Conservation (phyloP, 1,140 invertebrate species). For the Geopemphigus sp. region DNA sequence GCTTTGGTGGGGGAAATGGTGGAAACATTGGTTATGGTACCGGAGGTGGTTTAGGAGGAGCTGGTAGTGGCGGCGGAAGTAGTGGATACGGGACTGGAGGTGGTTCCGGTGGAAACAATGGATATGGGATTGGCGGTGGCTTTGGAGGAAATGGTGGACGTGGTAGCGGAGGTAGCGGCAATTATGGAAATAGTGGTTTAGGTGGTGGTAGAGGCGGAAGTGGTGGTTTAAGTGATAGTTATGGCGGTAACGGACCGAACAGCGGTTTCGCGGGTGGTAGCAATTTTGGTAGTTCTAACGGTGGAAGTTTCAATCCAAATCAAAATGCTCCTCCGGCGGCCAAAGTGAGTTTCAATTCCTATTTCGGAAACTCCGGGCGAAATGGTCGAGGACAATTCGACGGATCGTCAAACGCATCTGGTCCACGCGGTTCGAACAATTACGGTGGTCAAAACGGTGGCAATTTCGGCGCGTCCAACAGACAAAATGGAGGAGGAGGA, state of each 20-base stretch:
- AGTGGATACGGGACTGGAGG: constrained; percentile 1
- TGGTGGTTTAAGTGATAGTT: too few species aligned
- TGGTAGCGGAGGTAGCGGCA: too few species aligned
- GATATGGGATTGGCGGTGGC: background rate
- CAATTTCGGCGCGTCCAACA: background rate
- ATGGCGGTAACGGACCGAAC: background rate
- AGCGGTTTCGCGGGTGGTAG: background rate
- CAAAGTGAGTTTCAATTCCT: constrained; percentile 29
- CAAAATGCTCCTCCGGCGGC: constrained; percentile 44
- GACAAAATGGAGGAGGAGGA: constrained; percentile 6
- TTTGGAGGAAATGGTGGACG: background rate
- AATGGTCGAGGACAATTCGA: background rate
- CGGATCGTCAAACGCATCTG: constrained; percentile 5
- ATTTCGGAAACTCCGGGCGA: constrained; percentile 22
- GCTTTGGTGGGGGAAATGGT: background rate
- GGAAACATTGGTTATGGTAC: background rate
- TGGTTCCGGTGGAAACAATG: background rate
- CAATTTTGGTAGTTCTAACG: background rate
- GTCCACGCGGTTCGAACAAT: background rate
- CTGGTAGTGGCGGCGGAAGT: background rate
- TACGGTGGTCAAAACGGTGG: background rate
- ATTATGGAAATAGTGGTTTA: too few species aligned
- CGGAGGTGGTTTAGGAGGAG: background rate
- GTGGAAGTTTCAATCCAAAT: constrained; percentile 38
- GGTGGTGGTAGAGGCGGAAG: too few species aligned